Conservation (phyloP, 2,888 invertebrate species). For the Eucera pruinosa region DNA sequence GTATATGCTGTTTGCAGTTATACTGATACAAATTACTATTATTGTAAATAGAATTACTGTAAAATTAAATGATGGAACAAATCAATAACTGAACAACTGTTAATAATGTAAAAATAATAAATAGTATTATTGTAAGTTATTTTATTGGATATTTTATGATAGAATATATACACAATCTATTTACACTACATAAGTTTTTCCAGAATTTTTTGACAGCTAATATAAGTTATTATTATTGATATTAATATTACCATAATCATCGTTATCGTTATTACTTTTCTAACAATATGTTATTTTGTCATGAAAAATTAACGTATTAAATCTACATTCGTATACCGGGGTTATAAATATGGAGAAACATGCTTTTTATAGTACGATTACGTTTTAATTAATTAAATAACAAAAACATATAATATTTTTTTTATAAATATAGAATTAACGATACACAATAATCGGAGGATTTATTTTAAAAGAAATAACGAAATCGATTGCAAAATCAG, state of each 20-base stretch:
- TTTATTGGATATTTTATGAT: conserved; percentile 61
- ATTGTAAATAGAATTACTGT: conserved; percentile 18
- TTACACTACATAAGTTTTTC: conserved; percentile 64
- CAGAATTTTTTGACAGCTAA: conserved; percentile 20
- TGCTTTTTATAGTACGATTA: conserved; percentile 18
- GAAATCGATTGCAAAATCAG: conserved; percentile 59
- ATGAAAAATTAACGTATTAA: conserved; percentile 45
- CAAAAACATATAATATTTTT: conserved; percentile 17
- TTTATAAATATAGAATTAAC: conserved; percentile 50
- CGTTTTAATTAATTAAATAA: conserved; percentile 48
- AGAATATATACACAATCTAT: conserved; percentile 66
- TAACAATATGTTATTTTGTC: conserved; percentile 33
- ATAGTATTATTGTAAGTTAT: conserved; percentile 41
- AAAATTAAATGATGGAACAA: conserved; percentile 17
- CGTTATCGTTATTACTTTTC: conserved; percentile 1
- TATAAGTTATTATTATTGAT: conserved; percentile 48
- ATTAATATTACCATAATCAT: no score
- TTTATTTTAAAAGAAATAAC: conserved; percentile 57
- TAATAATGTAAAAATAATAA: conserved; percentile 22
- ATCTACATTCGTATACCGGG: conserved; percentile 42
- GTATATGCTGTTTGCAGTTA: conserved; percentile 7
- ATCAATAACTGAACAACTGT: not conserved
- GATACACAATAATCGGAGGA: conserved; percentile 40
- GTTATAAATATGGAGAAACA: conserved; percentile 43
- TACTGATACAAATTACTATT: not conserved